Evolutionary conservation across 1,140 invertebrate genomes (phyloP), one percentile per base, ranked within the genome.

Genomic region (Cydia pomonella): DNA sequence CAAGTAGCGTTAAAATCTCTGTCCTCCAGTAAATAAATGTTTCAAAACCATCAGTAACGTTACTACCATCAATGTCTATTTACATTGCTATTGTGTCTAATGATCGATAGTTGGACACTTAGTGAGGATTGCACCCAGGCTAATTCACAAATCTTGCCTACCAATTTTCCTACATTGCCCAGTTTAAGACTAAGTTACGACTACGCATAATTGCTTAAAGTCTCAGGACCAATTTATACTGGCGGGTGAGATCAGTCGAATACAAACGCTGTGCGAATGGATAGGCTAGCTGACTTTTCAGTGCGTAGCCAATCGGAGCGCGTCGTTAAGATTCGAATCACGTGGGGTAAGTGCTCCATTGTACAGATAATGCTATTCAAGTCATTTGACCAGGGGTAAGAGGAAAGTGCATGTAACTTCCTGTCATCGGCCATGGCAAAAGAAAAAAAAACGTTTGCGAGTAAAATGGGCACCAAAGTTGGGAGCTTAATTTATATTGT

Each of bases 281-380:
- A 59, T 59, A 50, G 72, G 71, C 62, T 74, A 74, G 53, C 73
- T 71, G 74, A 75, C 78, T 79, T 76, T 83, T 80, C 72, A 74
- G 75, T 83, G 83, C 81, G 82, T 44, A 71, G 75, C 77, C 79
- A 83, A 86, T 84, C 79, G 78, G 78, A 83, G 76, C 79, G 76
- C 80, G 59, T 82, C 77, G 76, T 79, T 78, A 73, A 29, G 64
- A 33, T 18, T 69, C 53, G 21, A 59, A n/a, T 66, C 63, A 33
- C 64, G n/a, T 69, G 53, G 50, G 53, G 27, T 69, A 69, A 69
- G 64, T 69, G 64, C 64, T 69, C 27, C 27, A 69, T 69, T 69
- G 64, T 69, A 41, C 9, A 18, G 25, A 27, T 69, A 38, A 33
- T 69, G 29, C 29, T 69, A 38, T 69, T 59, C 53, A 59, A 59